These are phyloP conservation scores for Laspeyria flexula DNA, from an alignment of 2,888 invertebrate species.

Conservation along the genomic window DNA sequence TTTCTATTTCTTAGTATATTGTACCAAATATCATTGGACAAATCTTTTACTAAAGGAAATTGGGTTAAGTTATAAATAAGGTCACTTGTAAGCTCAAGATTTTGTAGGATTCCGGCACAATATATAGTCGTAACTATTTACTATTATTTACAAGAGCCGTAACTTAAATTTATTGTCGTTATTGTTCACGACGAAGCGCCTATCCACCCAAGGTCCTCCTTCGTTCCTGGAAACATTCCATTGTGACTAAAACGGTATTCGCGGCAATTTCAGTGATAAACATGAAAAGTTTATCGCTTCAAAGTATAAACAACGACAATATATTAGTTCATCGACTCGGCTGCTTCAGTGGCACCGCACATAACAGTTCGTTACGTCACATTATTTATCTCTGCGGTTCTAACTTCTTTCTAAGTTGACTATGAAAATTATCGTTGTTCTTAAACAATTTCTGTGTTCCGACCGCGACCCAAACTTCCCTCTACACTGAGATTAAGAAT, in stretches of 20 bases:
- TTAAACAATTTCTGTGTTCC: constrained; percentile 59
- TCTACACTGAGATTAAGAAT: constrained; percentile 72
- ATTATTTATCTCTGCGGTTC: constrained; percentile 44
- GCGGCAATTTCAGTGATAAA: constrained; percentile 20
- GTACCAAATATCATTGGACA: too few species aligned
- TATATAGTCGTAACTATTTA: neutral
- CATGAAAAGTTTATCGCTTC: constrained; percentile 32
- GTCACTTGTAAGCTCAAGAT: neutral
- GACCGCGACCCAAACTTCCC: constrained; percentile 54
- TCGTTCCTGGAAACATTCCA: neutral
- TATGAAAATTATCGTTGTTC: constrained; percentile 66
- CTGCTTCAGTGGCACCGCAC: constrained; percentile 17
- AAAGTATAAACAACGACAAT: constrained; percentile 36
- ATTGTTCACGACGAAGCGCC: constrained; percentile 3
- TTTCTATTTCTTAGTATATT: too few species aligned
- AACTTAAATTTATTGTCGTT: constrained; percentile 1
- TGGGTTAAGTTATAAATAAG: too few species aligned
- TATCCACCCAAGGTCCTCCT: constrained; percentile 1
- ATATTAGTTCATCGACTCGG: constrained; percentile 32
- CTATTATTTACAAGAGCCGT: neutral
- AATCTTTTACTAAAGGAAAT: too few species aligned
- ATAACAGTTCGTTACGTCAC: constrained; percentile 33
- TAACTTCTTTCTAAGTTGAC: constrained; percentile 56
- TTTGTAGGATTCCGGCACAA: neutral
- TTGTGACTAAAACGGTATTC: neutral